phyloP scores from a whole-genome alignment of 1,140 invertebrate species.

The Anthonomus grandis region DNA sequence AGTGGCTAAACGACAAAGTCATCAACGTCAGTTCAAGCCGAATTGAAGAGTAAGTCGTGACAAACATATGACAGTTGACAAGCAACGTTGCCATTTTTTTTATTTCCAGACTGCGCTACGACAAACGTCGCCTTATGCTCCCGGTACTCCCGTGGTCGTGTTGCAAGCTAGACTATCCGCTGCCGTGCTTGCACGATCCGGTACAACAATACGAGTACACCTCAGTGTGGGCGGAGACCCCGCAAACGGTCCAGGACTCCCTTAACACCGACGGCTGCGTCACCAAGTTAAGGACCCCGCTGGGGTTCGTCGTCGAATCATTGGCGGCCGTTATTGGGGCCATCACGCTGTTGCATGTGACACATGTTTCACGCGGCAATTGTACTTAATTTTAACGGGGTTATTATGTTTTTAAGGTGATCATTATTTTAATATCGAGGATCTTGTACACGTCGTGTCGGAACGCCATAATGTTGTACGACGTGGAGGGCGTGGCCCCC shows the following conservation, averaged over 20 bases:
- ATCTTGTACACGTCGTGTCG: constrained; percentile 45
- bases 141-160: constrained; percentile 46
- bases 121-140: constrained; percentile 12
- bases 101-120: constrained; percentile 13
- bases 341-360: constrained; percentile 30
- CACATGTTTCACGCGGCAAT: neutral
- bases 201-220: constrained; percentile 41
- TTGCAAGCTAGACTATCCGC: constrained; percentile 42
- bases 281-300: constrained; percentile 34
- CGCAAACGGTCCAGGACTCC: constrained; percentile 32
- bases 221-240: constrained; percentile 42
- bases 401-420: constrained; percentile 24
- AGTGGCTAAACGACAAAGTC: constrained; percentile 45
- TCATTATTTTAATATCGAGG: constrained; percentile 34
- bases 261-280: constrained; percentile 43
- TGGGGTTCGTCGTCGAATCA: constrained; percentile 29
- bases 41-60: constrained; percentile 43
- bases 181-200: constrained; percentile 47
- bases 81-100: neutral
- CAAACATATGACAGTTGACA: neutral
- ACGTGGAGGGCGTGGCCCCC: constrained; percentile 37
- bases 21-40: constrained; percentile 37
- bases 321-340: constrained; percentile 26
- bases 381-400: too few species aligned
- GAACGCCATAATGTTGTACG: constrained; percentile 42